These are phyloP conservation scores for Poecilia picta DNA, from an alignment of 2,797 vertebrate species.

Conservation along the genomic window DNA sequence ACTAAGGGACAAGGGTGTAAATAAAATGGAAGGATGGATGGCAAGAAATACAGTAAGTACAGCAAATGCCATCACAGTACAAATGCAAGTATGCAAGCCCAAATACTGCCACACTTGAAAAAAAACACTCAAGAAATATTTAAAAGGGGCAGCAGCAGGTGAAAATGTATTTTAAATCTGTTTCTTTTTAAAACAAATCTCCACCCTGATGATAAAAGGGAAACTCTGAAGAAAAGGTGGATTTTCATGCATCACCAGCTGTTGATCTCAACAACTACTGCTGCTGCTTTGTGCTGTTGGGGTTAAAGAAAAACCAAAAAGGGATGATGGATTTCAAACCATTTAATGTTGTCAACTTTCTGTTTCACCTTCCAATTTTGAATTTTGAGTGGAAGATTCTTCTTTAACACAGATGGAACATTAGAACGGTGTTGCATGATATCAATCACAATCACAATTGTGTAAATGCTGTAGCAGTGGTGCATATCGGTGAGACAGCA, in stretches of 20 bases:
- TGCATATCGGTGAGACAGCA: not conserved
- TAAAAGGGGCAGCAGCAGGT: too few species aligned
- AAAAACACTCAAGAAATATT: too few species aligned
- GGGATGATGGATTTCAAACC: not conserved
- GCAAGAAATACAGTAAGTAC: too few species aligned
- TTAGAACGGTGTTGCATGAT: not conserved
- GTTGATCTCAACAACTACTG: slow-evolving; percentile 36
- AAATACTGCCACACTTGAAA: too few species aligned
- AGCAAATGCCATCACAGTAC: too few species aligned
- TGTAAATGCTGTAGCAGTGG: not conserved
- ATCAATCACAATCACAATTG: not conserved
- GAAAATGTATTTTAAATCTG: too few species aligned
- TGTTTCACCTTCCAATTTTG: not conserved
- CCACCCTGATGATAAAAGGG: too few species aligned
- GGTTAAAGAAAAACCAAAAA: not conserved
- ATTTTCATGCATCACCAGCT: not conserved
- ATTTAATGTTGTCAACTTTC: not conserved
- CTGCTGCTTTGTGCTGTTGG: slow-evolving; percentile 10
- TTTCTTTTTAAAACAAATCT: too few species aligned
- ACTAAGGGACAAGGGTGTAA: too few species aligned
- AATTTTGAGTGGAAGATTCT: not conserved
- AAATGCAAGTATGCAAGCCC: too few species aligned
- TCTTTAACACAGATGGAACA: not conserved
- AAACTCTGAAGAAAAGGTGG: too few species aligned
- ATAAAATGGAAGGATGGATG: too few species aligned